Evolutionary conservation across 2,888 invertebrate genomes (phyloP), one percentile per base, ranked within the genome.

Genomic region (Sminthurinus aureus): DNA sequence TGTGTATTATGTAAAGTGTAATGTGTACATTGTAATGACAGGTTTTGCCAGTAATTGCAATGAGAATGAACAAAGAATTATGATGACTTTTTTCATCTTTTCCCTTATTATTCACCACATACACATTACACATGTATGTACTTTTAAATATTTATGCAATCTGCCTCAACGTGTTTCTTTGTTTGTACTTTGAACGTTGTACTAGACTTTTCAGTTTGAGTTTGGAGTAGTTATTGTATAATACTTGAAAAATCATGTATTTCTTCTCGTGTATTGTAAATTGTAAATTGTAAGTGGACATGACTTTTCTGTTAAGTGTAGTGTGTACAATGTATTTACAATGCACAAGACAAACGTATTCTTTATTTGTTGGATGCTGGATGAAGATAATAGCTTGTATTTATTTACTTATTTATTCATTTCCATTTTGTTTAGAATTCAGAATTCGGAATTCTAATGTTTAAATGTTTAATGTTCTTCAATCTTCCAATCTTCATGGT

Each of bases 1-100:
- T 38, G n/a, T 38, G 38, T 38, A 38, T 38, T 1, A 4, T 38
- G 38, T 38, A 38, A n/a, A n/a, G 2, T 18, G 8, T 75, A 24
- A n/a, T 75, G 75, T 75, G 75, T 75, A 50, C 24, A 58, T 73
- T 81, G 58, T 81, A 81, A 81, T 81, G 80, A 81, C 80, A 81
- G 80, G 80, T 81, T 81, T 81, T 81, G 71, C 73, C 26, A 81
- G 73, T 81, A 81, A 81, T 81, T 81, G 73, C 80, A 58, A 73
- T 50, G 51, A 79, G 73, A 22, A 81, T 15, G 75, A 51, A 51
- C 18, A 79, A 71, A 71, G 80, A 73, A 81, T 81, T 73, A 79
- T 50, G 79, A 79, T 50, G 75, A 75, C 38, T 75, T 79, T 79
- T 20, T 81, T 81, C 73, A 71, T 50, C 69, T 81, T 24, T 50